Conservation (phyloP, 2,113 vertebrate genomes). For the Dinomys branickii region DNA sequence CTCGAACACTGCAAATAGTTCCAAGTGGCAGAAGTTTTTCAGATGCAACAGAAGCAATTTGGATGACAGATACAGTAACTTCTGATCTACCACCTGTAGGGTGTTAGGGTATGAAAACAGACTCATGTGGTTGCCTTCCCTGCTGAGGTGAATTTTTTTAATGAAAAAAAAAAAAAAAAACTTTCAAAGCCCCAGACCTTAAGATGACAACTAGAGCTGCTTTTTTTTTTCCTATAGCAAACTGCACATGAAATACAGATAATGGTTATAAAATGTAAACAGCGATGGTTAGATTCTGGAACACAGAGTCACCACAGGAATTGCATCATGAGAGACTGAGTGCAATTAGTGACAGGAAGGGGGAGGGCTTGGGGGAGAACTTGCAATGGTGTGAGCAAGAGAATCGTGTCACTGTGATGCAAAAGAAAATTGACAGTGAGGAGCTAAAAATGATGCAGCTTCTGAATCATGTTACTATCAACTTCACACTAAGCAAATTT, state of each 20-base stretch:
- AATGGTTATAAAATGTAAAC: conserved; percentile 76
- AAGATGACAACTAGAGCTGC: conserved; percentile 72
- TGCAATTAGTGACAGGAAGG: conserved; percentile 76
- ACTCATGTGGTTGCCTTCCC: conserved; percentile 56
- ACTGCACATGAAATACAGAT: conserved; percentile 74
- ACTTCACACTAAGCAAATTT: conserved; percentile 66
- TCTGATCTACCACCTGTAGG: background rate
- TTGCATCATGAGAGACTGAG: conserved; percentile 76
- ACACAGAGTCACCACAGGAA: conserved; percentile 81
- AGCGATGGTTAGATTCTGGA: conserved; percentile 77
- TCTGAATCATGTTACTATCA: conserved; percentile 74
- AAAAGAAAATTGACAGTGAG: conserved; percentile 81
- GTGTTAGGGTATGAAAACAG: conserved; percentile 30
- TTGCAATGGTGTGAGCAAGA: conserved; percentile 78
- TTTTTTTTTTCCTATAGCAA: conserved; percentile 57
- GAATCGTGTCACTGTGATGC: conserved; percentile 78
- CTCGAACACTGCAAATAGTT: background rate
- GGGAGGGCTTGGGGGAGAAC: conserved; percentile 68
- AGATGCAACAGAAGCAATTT: conserved; percentile 5
- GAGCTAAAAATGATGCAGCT: conserved; percentile 86
- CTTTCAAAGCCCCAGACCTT: conserved; percentile 70
- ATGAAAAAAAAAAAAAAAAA: background rate
- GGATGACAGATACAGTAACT: conserved; percentile 45
- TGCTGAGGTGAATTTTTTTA: conserved; percentile 59
- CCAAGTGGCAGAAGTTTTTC: background rate